Evolutionary conservation across 2,888 invertebrate species (phyloP).

Genomic region (Polyommatus icarus): DNA sequence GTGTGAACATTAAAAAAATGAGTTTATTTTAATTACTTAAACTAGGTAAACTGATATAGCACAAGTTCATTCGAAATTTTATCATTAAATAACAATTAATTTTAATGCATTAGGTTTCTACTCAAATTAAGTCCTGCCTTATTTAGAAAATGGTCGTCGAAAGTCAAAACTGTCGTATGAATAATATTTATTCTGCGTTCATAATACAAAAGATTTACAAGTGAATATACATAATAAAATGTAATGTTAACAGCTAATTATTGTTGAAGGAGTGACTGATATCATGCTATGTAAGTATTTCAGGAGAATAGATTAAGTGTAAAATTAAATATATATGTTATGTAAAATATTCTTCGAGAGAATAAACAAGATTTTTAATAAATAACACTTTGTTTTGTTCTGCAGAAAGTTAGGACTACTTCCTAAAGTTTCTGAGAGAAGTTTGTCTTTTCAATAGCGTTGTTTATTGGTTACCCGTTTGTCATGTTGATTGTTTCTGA

Average conservation of each 20-base stretch:
- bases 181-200: not conserved
- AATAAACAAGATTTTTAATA: constrained; percentile 58
- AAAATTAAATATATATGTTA: constrained; percentile 53
- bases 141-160: not conserved
- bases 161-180: not conserved
- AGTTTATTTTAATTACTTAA: not conserved
- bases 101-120: no score
- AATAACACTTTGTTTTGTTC: constrained; percentile 23
- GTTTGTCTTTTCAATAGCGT: no score
- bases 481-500: no score
- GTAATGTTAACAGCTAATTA: constrained; percentile 32
- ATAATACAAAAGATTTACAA: not conserved
- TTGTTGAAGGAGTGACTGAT: constrained; percentile 47
- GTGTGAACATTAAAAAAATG: not conserved
- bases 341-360: constrained; percentile 53
- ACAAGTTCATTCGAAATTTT: not conserved
- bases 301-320: constrained; percentile 47
- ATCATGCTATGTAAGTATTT: constrained; percentile 47
- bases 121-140: not conserved
- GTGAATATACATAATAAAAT: constrained; percentile 1
- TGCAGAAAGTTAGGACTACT: constrained; percentile 9
- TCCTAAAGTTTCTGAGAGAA: not conserved
- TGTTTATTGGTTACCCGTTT: no score
- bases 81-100: no score
- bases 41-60: no score